Evolutionary conservation across 2,888 invertebrate genomes (phyloP).

Genomic region (Agrilus biguttatus): DNA sequence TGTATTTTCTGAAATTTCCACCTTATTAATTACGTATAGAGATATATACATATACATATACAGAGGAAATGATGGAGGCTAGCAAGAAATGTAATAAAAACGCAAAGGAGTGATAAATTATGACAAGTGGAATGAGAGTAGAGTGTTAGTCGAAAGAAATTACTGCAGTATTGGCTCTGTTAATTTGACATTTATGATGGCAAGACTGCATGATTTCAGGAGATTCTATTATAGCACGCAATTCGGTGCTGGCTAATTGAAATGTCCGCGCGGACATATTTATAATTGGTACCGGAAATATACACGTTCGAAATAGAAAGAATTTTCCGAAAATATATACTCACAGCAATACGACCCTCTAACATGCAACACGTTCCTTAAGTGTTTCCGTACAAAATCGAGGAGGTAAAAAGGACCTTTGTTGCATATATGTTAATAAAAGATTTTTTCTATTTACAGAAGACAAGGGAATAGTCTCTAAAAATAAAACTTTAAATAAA

Average conservation of each 20-base stretch:
- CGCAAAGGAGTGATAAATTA: no score
- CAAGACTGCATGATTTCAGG: constrained; percentile 4
- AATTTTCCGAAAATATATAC: constrained; percentile 16
- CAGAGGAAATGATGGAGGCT: no score
- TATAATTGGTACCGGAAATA: constrained; percentile 26
- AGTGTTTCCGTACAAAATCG: not conserved
- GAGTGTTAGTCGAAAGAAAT: no score
- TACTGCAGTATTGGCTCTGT: constrained; percentile 8
- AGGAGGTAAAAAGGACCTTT: not conserved
- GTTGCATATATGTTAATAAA: no score
- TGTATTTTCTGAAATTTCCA: no score
- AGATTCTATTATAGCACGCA: constrained; percentile 17
- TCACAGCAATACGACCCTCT: constrained; percentile 12
- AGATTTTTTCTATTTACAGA: no score
- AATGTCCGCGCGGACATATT: constrained; percentile 26
- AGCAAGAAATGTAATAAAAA: no score
- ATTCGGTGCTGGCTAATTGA: constrained; percentile 25
- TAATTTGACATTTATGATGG: constrained; percentile 9
- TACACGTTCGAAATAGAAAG: constrained; percentile 18
- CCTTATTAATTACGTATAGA: no score
- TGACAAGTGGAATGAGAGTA: no score
- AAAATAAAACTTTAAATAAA: no score
- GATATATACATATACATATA: no score
- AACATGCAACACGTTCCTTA: constrained; percentile 10
- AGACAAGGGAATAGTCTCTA: no score